These are phyloP conservation scores for Apantesis nais DNA, from an alignment of 2,888 invertebrate species.

Conservation along the genomic window DNA sequence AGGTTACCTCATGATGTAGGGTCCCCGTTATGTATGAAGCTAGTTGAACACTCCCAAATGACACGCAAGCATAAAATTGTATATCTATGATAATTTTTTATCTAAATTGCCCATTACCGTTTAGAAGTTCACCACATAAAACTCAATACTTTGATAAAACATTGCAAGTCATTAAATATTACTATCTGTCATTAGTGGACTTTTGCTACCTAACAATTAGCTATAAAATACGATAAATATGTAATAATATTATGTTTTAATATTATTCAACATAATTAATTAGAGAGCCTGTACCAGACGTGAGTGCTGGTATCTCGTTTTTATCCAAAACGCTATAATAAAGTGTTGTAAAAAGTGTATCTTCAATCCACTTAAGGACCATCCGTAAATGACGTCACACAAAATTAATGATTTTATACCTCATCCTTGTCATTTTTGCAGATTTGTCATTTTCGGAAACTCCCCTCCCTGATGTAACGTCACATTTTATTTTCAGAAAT, in stretches of 20 bases:
- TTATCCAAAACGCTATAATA: background rate
- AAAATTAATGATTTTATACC: background rate
- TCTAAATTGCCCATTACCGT: too few relatives aligned
- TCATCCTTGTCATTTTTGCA: background rate
- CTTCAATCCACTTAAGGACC: too few relatives aligned
- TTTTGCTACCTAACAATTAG: background rate
- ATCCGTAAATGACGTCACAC: too few relatives aligned
- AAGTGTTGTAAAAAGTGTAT: background rate
- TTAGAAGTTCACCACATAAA: background rate
- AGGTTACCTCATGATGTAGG: too few relatives aligned
- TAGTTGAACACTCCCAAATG: too few relatives aligned
- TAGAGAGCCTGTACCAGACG: background rate
- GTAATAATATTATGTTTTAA: background rate
- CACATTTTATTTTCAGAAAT: too few relatives aligned
- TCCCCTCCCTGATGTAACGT: too few relatives aligned
- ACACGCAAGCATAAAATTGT: too few relatives aligned
- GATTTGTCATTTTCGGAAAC: background rate
- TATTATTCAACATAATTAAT: background rate
- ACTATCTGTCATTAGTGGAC: background rate
- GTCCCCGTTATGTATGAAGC: too few relatives aligned
- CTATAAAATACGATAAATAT: background rate
- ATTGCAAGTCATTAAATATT: background rate
- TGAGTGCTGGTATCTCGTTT: background rate
- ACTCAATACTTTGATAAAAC: background rate
- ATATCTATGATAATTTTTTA: too few relatives aligned